These are phyloP conservation scores for Linurgus olivaceus DNA, from an alignment of 2,797 vertebrate genomes.

Conservation along the genomic window DNA sequence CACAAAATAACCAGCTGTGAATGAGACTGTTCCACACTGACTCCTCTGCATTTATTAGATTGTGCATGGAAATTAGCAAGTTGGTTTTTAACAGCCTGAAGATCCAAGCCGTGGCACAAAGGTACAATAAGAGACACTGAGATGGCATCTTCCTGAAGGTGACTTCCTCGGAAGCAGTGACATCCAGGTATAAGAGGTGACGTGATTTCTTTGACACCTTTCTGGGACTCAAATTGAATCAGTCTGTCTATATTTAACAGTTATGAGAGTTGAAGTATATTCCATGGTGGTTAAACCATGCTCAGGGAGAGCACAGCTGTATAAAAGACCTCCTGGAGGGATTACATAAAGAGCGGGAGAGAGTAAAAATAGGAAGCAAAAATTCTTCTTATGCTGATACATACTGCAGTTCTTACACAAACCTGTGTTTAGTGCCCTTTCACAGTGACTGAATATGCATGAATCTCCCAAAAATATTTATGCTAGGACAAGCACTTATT, in stretches of 20 bases:
- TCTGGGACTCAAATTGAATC: background rate
- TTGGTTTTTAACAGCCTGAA: background rate
- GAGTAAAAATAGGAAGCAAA: background rate
- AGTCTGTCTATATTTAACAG: background rate
- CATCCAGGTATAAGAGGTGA: background rate
- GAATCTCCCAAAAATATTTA: conserved; percentile 33
- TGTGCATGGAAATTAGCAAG: conserved; percentile 19
- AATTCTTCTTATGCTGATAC: background rate
- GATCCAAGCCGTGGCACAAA: background rate
- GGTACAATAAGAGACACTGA: background rate
- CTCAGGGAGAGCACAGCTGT: background rate
- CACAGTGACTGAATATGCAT: conserved; percentile 22
- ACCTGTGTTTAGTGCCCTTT: background rate
- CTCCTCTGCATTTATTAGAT: conserved; percentile 46
- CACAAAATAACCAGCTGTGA: conserved; percentile 46
- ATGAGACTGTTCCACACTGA: conserved; percentile 18
- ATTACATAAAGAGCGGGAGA: background rate
- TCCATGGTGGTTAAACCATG: background rate
- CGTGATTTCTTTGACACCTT: background rate
- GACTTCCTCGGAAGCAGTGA: background rate
- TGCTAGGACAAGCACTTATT: conserved; percentile 42
- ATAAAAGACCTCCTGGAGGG: background rate
- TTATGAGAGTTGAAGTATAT: background rate
- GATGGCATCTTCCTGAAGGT: background rate
- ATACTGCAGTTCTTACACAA: background rate